These are phyloP conservation scores for Miltochrista miniata DNA, from an alignment of 2,888 invertebrate genomes.

Conservation along the genomic window DNA sequence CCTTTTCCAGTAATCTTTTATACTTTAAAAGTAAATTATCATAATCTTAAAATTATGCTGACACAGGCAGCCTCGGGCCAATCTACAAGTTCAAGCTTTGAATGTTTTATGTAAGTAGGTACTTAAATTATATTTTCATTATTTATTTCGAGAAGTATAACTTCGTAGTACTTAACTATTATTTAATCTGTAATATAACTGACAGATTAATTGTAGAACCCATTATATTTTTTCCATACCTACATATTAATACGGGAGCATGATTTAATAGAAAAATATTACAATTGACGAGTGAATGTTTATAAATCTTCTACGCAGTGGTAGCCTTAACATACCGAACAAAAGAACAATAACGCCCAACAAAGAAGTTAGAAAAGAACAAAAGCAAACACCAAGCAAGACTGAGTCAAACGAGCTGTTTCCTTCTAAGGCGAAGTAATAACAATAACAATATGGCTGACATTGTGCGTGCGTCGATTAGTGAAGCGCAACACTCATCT, in stretches of 20 bases:
- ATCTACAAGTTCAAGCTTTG: slow-evolving; percentile 34
- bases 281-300: slow-evolving; percentile 62
- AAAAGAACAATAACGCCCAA: slow-evolving; percentile 73
- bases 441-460: slow-evolving; percentile 71
- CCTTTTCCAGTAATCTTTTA: slow-evolving; percentile 54
- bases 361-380: slow-evolving; percentile 76
- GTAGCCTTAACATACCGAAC: slow-evolving; percentile 63
- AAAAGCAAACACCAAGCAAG: slow-evolving; percentile 63
- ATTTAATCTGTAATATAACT: too few species aligned
- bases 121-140: too few species aligned
- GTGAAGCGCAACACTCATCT: slow-evolving; percentile 49
- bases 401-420: slow-evolving; percentile 65
- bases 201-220: too few species aligned
- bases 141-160: too few species aligned
- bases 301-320: slow-evolving; percentile 61
- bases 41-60: slow-evolving; percentile 35
- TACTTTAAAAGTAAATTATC: slow-evolving; percentile 42
- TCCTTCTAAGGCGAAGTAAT: slow-evolving; percentile 66
- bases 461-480: slow-evolving; percentile 53
- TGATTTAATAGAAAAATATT: slow-evolving; percentile 49
- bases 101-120: too few species aligned
- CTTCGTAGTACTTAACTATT: too few species aligned
- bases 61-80: too few species aligned
- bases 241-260: slow-evolving; percentile 42
- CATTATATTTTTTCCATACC: too few species aligned